Base-by-base conservation (phyloP, 2,888 invertebrate species). In the Metallyticus violacea region DNA sequence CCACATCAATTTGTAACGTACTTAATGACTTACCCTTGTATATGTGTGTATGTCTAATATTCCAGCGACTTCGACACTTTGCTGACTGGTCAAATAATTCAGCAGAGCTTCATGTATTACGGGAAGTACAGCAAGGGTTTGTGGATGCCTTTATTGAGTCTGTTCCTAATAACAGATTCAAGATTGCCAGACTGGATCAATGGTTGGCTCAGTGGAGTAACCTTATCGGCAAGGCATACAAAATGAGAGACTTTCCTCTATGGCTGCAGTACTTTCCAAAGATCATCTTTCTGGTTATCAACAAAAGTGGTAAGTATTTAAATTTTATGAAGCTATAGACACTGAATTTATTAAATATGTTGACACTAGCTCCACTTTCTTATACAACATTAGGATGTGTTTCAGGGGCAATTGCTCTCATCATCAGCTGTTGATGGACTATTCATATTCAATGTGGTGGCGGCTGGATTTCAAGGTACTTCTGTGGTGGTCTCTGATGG, bases 1-100 rank as follows among this genome's bases (percentile, higher is more conserved):
- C n/a, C n/a, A n/a, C n/a, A n/a, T n/a, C n/a, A n/a, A n/a, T n/a
- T n/a, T n/a, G n/a, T n/a, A n/a, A n/a, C n/a, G n/a, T n/a, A n/a
- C n/a, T n/a, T n/a, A n/a, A n/a, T n/a, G n/a, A n/a, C n/a, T n/a
- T n/a, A n/a, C n/a, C n/a, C n/a, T n/a, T n/a, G n/a, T n/a, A n/a
- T n/a, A n/a, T n/a, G n/a, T 86, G 26, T 83, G 22, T 81, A 7
- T 27, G 22, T 26, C n/a, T 86, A 76, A 15, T 85, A 86, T 89
- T 88, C 15, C 89, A 93, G 93, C 91, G 92, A 89, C 92, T 96
- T 90, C 94, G 95, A 87, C 95, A 96, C 91, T 96, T 96, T 91
- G 95, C 96, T 81, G 96, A 96, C 91, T 96, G 96, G 96, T 95
- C 95, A 85, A 93, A 93, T 89, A 95, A 95, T 91, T 95, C 95